A percentile compares a stretch with the other conserved stretches of the same genome.
phyloP scores from a whole-genome alignment of 2,113 vertebrate species.

The Stictonetta naevosa region DNA sequence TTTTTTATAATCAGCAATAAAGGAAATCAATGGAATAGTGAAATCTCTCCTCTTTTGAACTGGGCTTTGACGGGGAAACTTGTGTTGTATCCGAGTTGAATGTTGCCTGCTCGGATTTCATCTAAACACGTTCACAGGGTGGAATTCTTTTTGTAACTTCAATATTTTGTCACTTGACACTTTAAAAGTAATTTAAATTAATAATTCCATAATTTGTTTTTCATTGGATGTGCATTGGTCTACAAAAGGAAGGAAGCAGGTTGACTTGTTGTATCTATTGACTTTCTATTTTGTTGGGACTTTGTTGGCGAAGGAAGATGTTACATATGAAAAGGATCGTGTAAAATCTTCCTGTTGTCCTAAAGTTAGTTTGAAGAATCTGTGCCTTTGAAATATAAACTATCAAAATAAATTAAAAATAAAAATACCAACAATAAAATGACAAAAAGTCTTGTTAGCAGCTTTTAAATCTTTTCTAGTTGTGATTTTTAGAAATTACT shows the following conservation, averaged over 20 bases:
- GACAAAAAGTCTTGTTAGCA: neutral
- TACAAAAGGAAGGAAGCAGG: neutral
- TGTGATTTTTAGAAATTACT: neutral
- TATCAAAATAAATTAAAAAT: neutral
- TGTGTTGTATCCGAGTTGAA: neutral
- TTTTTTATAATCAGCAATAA: conserved; percentile 59
- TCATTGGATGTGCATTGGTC: neutral
- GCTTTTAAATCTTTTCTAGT: neutral
- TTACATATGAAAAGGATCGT: conserved; percentile 9
- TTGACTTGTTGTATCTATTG: neutral
- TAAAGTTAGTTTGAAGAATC: conserved; percentile 25
- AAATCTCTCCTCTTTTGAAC: conserved; percentile 45
- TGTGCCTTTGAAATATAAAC: neutral
- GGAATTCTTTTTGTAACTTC: neutral
- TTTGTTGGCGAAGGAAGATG: conserved; percentile 47
- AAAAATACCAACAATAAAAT: neutral
- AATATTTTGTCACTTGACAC: neutral
- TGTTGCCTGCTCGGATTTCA: neutral
- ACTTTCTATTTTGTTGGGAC: neutral
- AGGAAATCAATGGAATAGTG: conserved; percentile 48
- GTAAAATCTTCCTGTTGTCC: conserved; percentile 12
- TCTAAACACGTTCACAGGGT: neutral
- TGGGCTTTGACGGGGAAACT: conserved; percentile 33
- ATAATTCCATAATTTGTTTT: neutral
- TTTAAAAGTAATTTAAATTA: neutral